Percentiles rank a stretch among this genome's conserved stretches.
phyloP scores from a whole-genome alignment of 1,140 invertebrate species.

The Protaetia brevitarsis region DNA sequence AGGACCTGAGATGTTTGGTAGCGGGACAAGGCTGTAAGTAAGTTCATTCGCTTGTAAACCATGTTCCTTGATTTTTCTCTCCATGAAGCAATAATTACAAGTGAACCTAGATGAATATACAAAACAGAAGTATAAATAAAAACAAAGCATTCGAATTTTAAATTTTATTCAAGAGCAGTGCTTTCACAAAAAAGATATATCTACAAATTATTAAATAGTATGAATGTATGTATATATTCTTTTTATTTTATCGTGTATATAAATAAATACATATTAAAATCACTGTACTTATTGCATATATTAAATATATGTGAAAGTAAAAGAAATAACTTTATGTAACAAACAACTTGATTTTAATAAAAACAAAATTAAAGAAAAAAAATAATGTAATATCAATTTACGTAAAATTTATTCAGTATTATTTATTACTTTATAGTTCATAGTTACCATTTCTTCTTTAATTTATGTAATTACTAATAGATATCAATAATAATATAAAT shows the following conservation, averaged over 20 bases:
- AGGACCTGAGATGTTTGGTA: too few relatives aligned
- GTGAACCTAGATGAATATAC: background rate
- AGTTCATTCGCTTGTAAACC: too few relatives aligned
- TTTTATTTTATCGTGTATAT: constrained; percentile 5
- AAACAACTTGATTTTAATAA: background rate
- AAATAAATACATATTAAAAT: constrained; percentile 19
- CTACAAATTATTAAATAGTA: constrained; percentile 22
- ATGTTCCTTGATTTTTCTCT: too few relatives aligned
- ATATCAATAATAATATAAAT: too few relatives aligned
- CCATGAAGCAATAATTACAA: background rate
- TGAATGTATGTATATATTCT: constrained; percentile 6
- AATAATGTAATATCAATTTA: background rate
- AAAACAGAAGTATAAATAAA: background rate
- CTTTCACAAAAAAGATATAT: constrained; percentile 25
- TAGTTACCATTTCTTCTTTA: constrained; percentile 9
- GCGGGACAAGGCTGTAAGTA: too few relatives aligned
- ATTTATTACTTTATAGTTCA: background rate
- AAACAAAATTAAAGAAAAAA: background rate
- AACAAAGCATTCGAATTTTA: constrained; percentile 1
- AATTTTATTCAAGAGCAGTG: constrained; percentile 23
- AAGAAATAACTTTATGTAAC: background rate
- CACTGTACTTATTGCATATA: background rate
- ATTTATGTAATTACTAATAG: too few relatives aligned
- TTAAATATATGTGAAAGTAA: constrained; percentile 16
- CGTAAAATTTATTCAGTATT: background rate